Conservation (phyloP, 2,797 vertebrate species). For the Columba guinea region DNA sequence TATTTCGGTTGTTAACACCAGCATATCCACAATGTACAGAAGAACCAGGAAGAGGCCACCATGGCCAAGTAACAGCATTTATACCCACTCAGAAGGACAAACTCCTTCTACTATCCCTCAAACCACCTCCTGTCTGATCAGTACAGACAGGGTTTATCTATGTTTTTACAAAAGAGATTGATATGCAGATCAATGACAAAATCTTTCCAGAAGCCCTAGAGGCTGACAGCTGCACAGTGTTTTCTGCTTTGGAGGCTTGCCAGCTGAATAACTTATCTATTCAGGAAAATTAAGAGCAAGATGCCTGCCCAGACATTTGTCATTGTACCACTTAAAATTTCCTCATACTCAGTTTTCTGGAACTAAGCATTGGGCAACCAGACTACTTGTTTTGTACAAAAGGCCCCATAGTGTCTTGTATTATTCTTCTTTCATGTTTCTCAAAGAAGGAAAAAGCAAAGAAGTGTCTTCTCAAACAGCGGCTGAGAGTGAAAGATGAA, state of each 20-base stretch:
- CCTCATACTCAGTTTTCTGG: background rate
- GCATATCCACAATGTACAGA: background rate
- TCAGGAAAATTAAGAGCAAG: background rate
- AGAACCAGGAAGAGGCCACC: background rate
- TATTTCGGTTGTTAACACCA: background rate
- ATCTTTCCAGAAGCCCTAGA: background rate
- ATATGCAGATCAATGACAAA: background rate
- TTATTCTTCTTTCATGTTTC: background rate
- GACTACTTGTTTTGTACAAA: background rate
- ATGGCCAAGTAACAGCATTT: background rate
- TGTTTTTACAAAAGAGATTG: background rate
- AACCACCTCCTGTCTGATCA: background rate
- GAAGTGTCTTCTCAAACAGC: background rate
- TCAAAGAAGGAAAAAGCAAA: background rate
- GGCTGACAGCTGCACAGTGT: constrained; percentile 34
- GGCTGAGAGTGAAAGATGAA: background rate
- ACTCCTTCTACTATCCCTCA: background rate
- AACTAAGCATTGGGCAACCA: background rate
- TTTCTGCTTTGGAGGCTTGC: background rate
- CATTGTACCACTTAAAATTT: background rate
- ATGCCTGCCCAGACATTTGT: background rate
- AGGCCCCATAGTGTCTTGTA: rapidly evolving
- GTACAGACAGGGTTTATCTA: background rate
- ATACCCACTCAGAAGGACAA: background rate
- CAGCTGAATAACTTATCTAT: background rate